Evolutionary conservation across 2,113 vertebrate species (phyloP).

Genomic region (Astatoreochromis straeleni): DNA sequence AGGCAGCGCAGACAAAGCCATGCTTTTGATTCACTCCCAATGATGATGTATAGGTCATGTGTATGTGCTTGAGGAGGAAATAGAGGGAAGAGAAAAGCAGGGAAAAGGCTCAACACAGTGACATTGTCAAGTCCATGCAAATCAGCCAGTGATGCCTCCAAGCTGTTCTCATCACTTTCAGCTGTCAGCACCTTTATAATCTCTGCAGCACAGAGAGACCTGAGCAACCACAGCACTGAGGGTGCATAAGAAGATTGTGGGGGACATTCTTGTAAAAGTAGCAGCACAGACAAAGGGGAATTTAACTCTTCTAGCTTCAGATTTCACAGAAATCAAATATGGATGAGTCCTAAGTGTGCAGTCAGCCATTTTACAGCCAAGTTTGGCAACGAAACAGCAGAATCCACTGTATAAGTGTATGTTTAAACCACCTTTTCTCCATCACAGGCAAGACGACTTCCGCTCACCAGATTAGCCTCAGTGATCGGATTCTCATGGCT

Average conservation of each 20-base stretch:
- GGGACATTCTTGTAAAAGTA: slow-evolving; percentile 22
- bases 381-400: neutral
- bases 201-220: slow-evolving; percentile 19
- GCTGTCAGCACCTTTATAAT: slow-evolving; percentile 31
- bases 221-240: slow-evolving; percentile 10
- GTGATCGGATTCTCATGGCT: slow-evolving; percentile 33
- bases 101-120: neutral
- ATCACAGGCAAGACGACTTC: slow-evolving; percentile 16
- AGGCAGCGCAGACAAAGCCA: slow-evolving; percentile 33
- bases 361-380: neutral
- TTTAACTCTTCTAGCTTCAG: neutral
- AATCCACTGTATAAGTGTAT: neutral
- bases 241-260: slow-evolving; percentile 24
- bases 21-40: slow-evolving; percentile 28
- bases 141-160: slow-evolving; percentile 46
- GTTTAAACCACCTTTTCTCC: neutral
- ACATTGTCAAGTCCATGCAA: slow-evolving; percentile 16
- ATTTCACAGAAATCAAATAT: slow-evolving; percentile 27
- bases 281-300: neutral
- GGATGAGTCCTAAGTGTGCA: neutral
- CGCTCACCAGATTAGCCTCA: slow-evolving; percentile 43
- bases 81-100: neutral
- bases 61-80: neutral
- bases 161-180: slow-evolving; percentile 35
- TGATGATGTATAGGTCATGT: neutral